Percentiles rank a stretch among this genome's conserved stretches.
Conservation (phyloP, 2,113 vertebrate species). For the Campylomormyrus numenius region DNA sequence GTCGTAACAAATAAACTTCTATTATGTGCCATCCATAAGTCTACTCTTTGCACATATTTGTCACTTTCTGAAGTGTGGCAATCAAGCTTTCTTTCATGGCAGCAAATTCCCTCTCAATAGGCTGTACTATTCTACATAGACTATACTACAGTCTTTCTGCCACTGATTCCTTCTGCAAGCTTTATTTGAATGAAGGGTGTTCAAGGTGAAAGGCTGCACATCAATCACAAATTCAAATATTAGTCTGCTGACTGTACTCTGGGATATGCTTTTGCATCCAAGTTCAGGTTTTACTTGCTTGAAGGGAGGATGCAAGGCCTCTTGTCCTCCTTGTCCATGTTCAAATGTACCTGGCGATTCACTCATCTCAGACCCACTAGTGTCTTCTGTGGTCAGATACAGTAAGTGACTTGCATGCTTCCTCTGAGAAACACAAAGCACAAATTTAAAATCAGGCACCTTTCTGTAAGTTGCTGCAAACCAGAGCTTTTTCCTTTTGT, state of each 20-base stretch:
- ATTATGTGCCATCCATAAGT: not conserved
- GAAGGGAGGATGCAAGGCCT: not conserved
- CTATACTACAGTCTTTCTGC: not conserved
- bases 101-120: not conserved
- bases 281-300: not conserved
- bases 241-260: not conserved
- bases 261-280: not conserved
- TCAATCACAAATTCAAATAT: not conserved
- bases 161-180: not conserved
- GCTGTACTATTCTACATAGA: too few species aligned
- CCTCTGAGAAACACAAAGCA: too few species aligned
- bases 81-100: not conserved
- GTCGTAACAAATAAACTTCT: not conserved
- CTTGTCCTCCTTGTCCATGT: not conserved
- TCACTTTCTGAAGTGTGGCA: not conserved
- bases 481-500: too few species aligned
- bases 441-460: too few species aligned
- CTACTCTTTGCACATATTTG: not conserved
- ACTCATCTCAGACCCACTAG: not conserved
- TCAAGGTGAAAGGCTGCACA: not conserved
- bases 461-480: too few species aligned
- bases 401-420: too few species aligned
- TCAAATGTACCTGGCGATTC: not conserved
- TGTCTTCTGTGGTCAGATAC: too few species aligned
- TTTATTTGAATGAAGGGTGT: not conserved